phyloP scores from a whole-genome alignment of 2,113 vertebrate genomes.

The Euleptes europaea region DNA sequence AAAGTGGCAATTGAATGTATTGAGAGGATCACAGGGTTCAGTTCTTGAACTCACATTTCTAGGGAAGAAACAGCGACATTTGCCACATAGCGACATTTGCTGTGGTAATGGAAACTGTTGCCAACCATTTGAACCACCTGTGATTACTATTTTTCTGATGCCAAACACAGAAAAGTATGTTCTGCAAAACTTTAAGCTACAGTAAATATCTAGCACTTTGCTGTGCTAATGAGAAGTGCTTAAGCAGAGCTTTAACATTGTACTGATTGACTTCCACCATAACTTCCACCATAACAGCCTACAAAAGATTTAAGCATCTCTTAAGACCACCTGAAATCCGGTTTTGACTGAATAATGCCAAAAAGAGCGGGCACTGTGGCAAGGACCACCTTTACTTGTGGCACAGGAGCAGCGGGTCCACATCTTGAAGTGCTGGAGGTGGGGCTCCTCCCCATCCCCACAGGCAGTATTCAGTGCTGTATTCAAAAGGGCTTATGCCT shows the following conservation, averaged over 20 bases:
- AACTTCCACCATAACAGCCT: neutral
- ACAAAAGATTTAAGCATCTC: neutral
- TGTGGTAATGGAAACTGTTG: neutral
- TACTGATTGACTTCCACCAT: neutral
- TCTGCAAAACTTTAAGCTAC: neutral
- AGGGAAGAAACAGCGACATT: neutral
- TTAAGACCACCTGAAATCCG: neutral
- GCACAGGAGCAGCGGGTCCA: too few relatives aligned
- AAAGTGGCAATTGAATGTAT: too few relatives aligned
- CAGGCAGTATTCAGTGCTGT: neutral
- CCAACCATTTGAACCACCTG: neutral
- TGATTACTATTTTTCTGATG: neutral
- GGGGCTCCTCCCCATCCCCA: too few relatives aligned
- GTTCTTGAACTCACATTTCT: neutral
- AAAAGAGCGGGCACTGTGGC: neutral
- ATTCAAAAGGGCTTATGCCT: neutral
- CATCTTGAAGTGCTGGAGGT: neutral
- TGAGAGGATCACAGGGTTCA: too few relatives aligned
- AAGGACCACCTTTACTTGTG: too few relatives aligned
- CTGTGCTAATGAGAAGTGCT: neutral
- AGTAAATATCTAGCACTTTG: neutral
- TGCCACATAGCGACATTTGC: neutral
- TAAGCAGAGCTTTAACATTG: neutral
- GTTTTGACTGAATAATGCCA: neutral
- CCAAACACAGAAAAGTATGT: neutral